Base-by-base conservation (phyloP, 2,113 vertebrate species). In the Crotalus helleri region DNA sequence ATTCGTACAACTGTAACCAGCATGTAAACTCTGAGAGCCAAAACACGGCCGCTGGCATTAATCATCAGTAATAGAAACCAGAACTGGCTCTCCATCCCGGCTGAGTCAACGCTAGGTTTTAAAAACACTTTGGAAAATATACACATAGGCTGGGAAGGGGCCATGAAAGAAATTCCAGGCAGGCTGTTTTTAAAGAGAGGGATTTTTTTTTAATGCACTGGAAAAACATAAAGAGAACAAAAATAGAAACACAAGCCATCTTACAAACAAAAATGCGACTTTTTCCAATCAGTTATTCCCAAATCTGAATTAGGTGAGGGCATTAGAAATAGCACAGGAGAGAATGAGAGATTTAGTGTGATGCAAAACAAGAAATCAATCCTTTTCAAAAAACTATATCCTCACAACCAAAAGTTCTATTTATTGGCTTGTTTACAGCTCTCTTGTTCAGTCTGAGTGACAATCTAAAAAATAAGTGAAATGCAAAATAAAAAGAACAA, bases 11-110 rank as follows among this genome's bases (percentile, higher is more conserved):
- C 96, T 94, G 96, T 95, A 97, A 97, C 95, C 97, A 97, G 95
- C 64, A n/a, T 94, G 95, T 94, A 95, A 96, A 96, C 96, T 96
- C 90, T n/a, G 95, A 61, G 95, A 96, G 95, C 95, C 94, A 97
- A 97, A 98, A 97, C 97, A 96, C 64, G 44, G 96, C 95, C 97
- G 95, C 96, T 96, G 97, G 97, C 96, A 97, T 98, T 98, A 98
- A 97, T 98, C 98, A 97, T 57, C 89, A 94, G 92, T 98, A 98
- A 98, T 97, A 96, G 97, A 98, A 98, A 98, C 96, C 98, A 98
- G 98, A 98, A 95, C 96, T 97, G 97, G 97, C 96, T 96, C 95
- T 93, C 57, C 94, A 59, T 96, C 97, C 94, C 93, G 44, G 94
- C 97, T 94, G 97, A 98, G 97, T 98, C 98, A 98, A 97, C 91